Base-by-base conservation (phyloP, 2,888 invertebrate genomes). In the Watsonalla binaria region DNA sequence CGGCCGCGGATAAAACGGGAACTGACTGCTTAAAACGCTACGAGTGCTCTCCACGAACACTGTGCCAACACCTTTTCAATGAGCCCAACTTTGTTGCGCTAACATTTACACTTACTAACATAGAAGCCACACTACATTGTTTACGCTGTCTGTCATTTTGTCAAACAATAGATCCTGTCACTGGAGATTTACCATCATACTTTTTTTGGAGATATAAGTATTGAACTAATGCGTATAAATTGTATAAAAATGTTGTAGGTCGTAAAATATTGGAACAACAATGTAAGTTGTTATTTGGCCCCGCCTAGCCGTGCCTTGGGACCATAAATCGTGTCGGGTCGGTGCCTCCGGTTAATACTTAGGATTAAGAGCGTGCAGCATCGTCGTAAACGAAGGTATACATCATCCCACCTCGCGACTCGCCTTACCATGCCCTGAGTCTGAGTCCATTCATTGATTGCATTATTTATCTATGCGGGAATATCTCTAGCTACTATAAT, bases 361-460 rank as follows among this genome's bases (percentile, higher is more conserved):
- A 51, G 78, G 80, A 83, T 86, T 85, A 85, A 74, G 70, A 80
- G 72, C 76, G 74, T 71, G 74, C 76, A 78, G 77, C 73, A 74
- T 72, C 70, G 72, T 63, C 59, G 73, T 78, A 74, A 81, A 76
- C 76, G 67, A 62, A 72, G 74, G 70, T 76, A 82, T 80, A 75
- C 76, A 82, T 82, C 77, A 82, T 78, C 62, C 66, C 42, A 69
- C 59, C 68, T 67, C 61, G 66, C 60, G 63, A 56, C 70, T 67
- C 58, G 61, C 37, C 42, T 42, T 42, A 42, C 42, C 42, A 2
- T 42, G 65, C 65, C 64, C 63, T 64, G 62, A 58, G 63, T 60
- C 68, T 65, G 55, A 51, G 45, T 51, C 53, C 57, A 61, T 66
- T 65, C 63, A 71, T 72, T 67, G 63, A 56, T 56, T 62, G 51